Conservation (phyloP, 2,888 invertebrate species). For the Cartodere bifasciata region DNA sequence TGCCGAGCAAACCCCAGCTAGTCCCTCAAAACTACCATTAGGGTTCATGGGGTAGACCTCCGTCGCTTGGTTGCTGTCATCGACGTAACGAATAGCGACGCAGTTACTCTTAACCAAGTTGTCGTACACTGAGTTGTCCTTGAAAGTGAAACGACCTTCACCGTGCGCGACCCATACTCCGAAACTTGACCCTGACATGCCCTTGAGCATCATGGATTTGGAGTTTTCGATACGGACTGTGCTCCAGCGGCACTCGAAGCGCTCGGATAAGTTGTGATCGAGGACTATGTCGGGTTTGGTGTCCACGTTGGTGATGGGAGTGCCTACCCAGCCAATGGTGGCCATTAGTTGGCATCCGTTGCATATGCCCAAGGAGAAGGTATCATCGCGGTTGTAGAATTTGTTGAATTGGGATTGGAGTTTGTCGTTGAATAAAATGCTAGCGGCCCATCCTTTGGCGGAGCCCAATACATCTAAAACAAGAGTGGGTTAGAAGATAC, state of each 20-base stretch:
- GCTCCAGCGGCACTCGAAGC: slow-evolving; percentile 62
- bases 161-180: slow-evolving; percentile 96
- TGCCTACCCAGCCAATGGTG: slow-evolving; percentile 79
- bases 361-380: slow-evolving; percentile 95
- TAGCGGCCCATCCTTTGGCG: slow-evolving; percentile 96
- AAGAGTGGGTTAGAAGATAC: too few relatives aligned
- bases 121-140: slow-evolving; percentile 37
- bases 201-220: slow-evolving; percentile 72
- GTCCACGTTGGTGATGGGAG: slow-evolving; percentile 25
- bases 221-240: slow-evolving; percentile 49
- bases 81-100: slow-evolving; percentile 70
- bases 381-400: slow-evolving; percentile 62
- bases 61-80: slow-evolving; percentile 64
- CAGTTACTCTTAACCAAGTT: slow-evolving; percentile 46
- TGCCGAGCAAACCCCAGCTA: slow-evolving; percentile 79
- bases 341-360: slow-evolving; percentile 98
- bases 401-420: slow-evolving; percentile 64
- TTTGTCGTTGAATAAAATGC: slow-evolving; percentile 66
- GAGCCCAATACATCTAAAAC: slow-evolving; percentile 81
- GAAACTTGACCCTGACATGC: slow-evolving; percentile 79
- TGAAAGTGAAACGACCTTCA: slow-evolving; percentile 70
- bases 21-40: slow-evolving; percentile 73
- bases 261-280: slow-evolving; percentile 77
- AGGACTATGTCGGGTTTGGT: slow-evolving; percentile 51
- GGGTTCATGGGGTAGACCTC: slow-evolving; percentile 89